Evolutionary conservation across 2,113 vertebrate genomes (phyloP).

Genomic region (Galbula dea): DNA sequence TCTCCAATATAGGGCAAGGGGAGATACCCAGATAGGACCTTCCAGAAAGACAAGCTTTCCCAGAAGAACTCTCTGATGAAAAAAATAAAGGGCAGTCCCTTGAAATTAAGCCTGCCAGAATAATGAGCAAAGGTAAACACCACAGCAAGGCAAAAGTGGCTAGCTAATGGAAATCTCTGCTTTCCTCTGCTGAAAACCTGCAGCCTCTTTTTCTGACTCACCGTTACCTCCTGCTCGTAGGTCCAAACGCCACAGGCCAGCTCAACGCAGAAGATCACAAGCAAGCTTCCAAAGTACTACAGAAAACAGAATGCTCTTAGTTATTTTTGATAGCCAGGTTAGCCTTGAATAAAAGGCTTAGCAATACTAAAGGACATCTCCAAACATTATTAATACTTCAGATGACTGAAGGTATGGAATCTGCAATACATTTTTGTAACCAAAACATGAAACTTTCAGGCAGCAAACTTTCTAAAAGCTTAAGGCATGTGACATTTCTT

Average conservation of each 20-base stretch:
- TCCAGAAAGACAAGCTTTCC: not conserved
- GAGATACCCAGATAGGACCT: not conserved
- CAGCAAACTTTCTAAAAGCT: not conserved
- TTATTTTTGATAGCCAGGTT: not conserved
- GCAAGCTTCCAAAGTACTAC: constrained; percentile 93
- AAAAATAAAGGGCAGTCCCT: not conserved
- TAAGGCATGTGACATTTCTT: not conserved
- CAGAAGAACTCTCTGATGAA: not conserved
- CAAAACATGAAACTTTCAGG: not conserved
- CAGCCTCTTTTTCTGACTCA: constrained; percentile 66
- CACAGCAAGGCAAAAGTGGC: constrained; percentile 10
- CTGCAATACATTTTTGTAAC: not conserved
- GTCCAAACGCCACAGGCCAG: constrained; percentile 95
- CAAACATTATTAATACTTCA: not conserved
- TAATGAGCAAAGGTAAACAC: constrained; percentile 12
- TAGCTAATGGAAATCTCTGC: constrained; percentile 4
- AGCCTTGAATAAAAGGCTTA: not conserved
- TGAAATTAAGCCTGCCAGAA: not conserved
- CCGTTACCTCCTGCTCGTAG: constrained; percentile 87
- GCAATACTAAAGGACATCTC: not conserved
- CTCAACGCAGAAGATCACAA: constrained; percentile 96
- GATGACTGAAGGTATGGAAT: not conserved
- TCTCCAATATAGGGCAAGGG: not conserved
- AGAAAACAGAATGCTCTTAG: constrained; percentile 45
- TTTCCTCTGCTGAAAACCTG: constrained; percentile 13